phyloP scores from a whole-genome alignment of 2,888 invertebrate species.

The Lepidochrysops patricia region DNA sequence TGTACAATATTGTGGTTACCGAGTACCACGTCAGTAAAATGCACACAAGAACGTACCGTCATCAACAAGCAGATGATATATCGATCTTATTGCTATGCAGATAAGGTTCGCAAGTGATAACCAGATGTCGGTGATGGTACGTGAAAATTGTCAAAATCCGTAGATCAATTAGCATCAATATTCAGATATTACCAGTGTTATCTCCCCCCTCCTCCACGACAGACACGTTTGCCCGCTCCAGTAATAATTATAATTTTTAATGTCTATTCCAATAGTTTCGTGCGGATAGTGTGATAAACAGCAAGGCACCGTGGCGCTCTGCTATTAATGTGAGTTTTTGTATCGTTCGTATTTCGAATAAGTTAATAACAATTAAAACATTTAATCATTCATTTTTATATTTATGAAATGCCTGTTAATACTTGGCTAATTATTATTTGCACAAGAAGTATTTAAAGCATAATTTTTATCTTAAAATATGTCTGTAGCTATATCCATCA shows the following conservation, averaged over 20 bases:
- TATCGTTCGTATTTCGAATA: background rate
- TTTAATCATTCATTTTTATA: too few species aligned
- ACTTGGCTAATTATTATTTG: too few species aligned
- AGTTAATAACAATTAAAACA: background rate
- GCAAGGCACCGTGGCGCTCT: background rate
- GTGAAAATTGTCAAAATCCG: background rate
- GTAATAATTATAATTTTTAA: background rate
- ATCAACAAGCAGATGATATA: too few species aligned
- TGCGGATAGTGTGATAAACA: background rate
- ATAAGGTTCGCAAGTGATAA: too few species aligned
- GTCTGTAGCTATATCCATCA: too few species aligned
- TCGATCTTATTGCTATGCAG: too few species aligned
- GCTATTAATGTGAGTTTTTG: background rate
- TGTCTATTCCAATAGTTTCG: background rate
- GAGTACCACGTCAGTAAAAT: too few species aligned
- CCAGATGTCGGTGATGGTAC: too few species aligned
- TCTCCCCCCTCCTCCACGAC: background rate
- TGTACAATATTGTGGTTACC: too few species aligned
- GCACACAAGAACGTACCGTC: too few species aligned
- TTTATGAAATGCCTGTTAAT: background rate
- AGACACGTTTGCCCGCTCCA: background rate
- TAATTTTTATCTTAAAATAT: too few species aligned
- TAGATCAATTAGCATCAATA: background rate
- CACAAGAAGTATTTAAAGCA: too few species aligned
- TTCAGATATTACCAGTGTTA: background rate